Conservation (phyloP, 2,888 invertebrate species). For the Priocnemis perturbator region DNA sequence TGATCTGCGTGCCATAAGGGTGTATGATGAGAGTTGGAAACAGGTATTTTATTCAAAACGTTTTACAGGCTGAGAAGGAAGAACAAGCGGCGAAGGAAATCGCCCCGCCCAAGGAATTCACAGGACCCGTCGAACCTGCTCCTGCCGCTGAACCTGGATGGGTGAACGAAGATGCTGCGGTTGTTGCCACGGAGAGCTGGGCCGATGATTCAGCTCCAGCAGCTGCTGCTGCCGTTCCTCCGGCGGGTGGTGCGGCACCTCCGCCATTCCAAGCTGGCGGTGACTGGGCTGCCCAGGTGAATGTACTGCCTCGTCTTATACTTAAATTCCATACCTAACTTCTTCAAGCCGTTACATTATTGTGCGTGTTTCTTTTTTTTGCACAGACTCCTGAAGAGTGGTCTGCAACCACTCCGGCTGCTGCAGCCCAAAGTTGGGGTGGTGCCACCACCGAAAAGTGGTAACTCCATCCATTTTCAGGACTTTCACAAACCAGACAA, state of each 20-base stretch:
- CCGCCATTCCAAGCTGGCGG: constrained; percentile 58
- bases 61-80: constrained; percentile 89
- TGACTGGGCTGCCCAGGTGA: constrained; percentile 75
- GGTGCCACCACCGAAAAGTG: constrained; percentile 77
- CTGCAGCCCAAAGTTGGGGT: constrained; percentile 79
- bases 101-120: constrained; percentile 77
- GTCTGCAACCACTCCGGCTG: constrained; percentile 74
- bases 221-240: constrained; percentile 58
- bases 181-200: constrained; percentile 75
- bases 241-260: constrained; percentile 64
- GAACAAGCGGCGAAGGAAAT: constrained; percentile 93
- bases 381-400: constrained; percentile 74
- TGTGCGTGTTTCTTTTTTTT: neutral
- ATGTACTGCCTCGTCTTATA: neutral
- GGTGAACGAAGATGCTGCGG: constrained; percentile 77
- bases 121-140: constrained; percentile 68
- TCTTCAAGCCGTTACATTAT: constrained; percentile 1
- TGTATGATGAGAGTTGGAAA: neutral
- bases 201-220: constrained; percentile 75
- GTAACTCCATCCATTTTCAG: constrained; percentile 56
- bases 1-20: neutral
- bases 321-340: neutral
- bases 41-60: neutral
- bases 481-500: constrained; percentile 30
- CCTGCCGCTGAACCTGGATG: constrained; percentile 77